These are phyloP conservation scores for Callitettix versicolor DNA, from an alignment of 1,140 invertebrate species.

Conservation along the genomic window DNA sequence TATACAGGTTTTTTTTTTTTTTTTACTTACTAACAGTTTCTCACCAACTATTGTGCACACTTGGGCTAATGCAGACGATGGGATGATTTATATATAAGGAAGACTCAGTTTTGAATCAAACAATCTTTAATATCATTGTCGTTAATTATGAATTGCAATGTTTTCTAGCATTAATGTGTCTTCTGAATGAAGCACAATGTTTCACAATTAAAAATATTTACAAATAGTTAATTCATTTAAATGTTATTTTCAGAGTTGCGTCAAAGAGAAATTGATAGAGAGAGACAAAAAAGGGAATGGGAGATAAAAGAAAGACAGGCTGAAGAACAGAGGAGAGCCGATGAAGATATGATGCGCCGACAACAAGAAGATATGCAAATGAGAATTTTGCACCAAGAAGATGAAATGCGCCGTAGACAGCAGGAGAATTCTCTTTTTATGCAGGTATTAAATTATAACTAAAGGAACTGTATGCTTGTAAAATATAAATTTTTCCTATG, in stretches of 20 bases:
- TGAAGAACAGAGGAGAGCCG: slow-evolving; percentile 65
- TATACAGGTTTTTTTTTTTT: too few relatives aligned
- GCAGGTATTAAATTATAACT: slow-evolving; percentile 42
- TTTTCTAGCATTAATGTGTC: too few relatives aligned
- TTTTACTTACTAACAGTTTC: too few relatives aligned
- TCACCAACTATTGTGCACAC: too few relatives aligned
- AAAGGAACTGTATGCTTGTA: neutral
- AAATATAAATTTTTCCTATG: too few relatives aligned
- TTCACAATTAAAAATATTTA: too few relatives aligned
- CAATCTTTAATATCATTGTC: too few relatives aligned
- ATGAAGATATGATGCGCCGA: slow-evolving; percentile 56
- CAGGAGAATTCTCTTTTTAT: slow-evolving; percentile 73
- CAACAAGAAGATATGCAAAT: slow-evolving; percentile 64
- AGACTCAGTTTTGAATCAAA: too few relatives aligned
- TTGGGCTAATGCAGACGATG: too few relatives aligned
- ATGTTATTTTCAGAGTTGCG: slow-evolving; percentile 52
- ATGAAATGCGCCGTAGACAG: slow-evolving; percentile 66
- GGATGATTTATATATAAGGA: too few relatives aligned
- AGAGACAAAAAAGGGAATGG: slow-evolving; percentile 77
- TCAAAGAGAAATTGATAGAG: slow-evolving; percentile 74
- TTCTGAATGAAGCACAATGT: too few relatives aligned
- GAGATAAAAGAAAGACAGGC: slow-evolving; percentile 75
- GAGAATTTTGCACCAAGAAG: slow-evolving; percentile 63
- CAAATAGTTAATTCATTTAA: neutral
- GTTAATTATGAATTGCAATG: too few relatives aligned